Evolutionary conservation across 2,888 invertebrate genomes (phyloP).

Genomic region (Pheosia gnoma): DNA sequence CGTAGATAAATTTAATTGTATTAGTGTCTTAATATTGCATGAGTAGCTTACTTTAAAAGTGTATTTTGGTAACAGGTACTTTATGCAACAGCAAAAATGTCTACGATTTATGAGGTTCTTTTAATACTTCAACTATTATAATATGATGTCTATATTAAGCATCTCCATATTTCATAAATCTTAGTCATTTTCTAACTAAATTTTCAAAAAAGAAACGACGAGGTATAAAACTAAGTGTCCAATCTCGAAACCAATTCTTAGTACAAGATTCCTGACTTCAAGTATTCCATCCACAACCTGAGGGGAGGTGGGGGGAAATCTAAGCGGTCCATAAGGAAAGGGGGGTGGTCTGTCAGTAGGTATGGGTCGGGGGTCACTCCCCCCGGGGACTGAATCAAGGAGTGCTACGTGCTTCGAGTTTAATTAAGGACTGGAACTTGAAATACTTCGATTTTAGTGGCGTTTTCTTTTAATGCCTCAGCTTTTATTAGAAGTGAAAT

Average conservation of each 20-base stretch:
- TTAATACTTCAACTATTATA: too few species aligned
- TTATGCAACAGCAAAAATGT: too few species aligned
- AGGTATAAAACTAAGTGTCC: conserved; percentile 67
- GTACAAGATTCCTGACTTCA: conserved; percentile 80
- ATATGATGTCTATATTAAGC: too few species aligned
- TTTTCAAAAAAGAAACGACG: conserved; percentile 48
- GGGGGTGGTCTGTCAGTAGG: conserved; percentile 48
- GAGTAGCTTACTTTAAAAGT: too few species aligned
- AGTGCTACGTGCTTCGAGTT: conserved; percentile 81
- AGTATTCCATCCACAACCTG: conserved; percentile 80
- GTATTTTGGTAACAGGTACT: too few species aligned
- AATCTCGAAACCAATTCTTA: conserved; percentile 80
- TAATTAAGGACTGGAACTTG: conserved; percentile 80
- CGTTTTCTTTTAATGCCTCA: conserved; percentile 74
- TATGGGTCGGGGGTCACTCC: conserved; percentile 53
- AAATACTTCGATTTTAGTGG: conserved; percentile 81
- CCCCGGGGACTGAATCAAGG: conserved; percentile 81
- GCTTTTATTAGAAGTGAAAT: conserved; percentile 42
- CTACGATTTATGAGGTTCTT: too few species aligned
- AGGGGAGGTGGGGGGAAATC: conserved; percentile 80
- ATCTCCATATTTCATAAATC: background rate
- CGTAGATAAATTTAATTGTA: too few species aligned
- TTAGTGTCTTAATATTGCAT: too few species aligned
- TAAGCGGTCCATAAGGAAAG: conserved; percentile 82
- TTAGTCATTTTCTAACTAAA: conserved; percentile 17